phyloP scores from a whole-genome alignment of 2,888 invertebrate species.

The Pseudococcus jackbeardsleyi region DNA sequence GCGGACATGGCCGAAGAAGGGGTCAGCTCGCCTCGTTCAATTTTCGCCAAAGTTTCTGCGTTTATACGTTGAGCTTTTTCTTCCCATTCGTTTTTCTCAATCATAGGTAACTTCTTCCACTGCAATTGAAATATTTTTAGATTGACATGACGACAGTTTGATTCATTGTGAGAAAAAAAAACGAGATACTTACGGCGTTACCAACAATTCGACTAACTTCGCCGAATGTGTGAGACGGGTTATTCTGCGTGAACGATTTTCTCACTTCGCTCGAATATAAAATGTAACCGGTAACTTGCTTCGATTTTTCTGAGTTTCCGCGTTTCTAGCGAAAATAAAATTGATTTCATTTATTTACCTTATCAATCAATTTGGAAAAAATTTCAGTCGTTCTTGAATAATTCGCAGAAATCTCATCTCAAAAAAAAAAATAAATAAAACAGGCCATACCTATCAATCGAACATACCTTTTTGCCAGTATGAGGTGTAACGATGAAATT shows the following conservation, averaged over 20 bases:
- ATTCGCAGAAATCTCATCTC: not conserved
- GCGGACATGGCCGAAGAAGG: constrained; percentile 69
- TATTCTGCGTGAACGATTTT: constrained; percentile 90
- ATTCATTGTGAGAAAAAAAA: no score
- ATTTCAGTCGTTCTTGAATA: no score
- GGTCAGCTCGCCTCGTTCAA: constrained; percentile 44
- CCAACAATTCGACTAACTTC: constrained; percentile 82
- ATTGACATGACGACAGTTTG: no score
- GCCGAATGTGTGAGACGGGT: constrained; percentile 95
- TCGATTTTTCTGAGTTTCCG: constrained; percentile 69
- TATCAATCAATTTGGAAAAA: no score
- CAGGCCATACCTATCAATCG: not conserved
- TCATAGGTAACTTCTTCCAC: constrained; percentile 92
- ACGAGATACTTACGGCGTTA: constrained; percentile 73
- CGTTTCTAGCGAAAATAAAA: constrained; percentile 52
- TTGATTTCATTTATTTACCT: not conserved
- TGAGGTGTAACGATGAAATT: constrained; percentile 60
- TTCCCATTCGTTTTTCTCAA: constrained; percentile 94
- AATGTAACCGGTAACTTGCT: constrained; percentile 95
- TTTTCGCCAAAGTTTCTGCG: constrained; percentile 78
- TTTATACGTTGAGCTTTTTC: constrained; percentile 91
- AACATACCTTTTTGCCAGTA: constrained; percentile 51
- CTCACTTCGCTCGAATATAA: constrained; percentile 97
- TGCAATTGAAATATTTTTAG: constrained; percentile 69
- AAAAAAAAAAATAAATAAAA: not conserved